These are phyloP conservation scores for Pseudolaguvia tuberculata DNA, from an alignment of 2,113 vertebrate species.

Conservation along the genomic window DNA sequence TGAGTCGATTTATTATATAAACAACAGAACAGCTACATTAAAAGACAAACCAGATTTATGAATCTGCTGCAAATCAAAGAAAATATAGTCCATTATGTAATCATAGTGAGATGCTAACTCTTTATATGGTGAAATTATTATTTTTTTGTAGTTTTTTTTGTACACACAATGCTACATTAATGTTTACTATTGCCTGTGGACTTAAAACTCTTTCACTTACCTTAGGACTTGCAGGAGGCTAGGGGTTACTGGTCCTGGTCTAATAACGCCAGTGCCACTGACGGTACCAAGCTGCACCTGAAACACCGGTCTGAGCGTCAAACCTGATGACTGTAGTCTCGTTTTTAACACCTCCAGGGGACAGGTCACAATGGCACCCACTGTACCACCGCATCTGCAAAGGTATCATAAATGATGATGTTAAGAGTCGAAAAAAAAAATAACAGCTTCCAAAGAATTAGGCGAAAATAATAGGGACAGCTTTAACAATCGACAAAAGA, in stretches of 20 bases:
- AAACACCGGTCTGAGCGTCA: slow-evolving; percentile 81
- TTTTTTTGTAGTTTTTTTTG: no score
- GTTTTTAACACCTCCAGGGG: slow-evolving; percentile 96
- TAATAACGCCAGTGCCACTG: slow-evolving; percentile 81
- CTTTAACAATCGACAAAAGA: no score
- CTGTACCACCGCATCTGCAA: slow-evolving; percentile 88
- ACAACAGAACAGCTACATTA: background rate
- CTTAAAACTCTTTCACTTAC: slow-evolving; percentile 65
- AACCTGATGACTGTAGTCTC: slow-evolving; percentile 84
- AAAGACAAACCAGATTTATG: background rate
- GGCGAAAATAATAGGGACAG: background rate
- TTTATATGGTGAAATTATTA: background rate
- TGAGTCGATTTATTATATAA: background rate
- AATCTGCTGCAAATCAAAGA: background rate
- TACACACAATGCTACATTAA: background rate
- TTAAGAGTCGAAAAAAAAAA: background rate
- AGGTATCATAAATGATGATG: slow-evolving; percentile 12
- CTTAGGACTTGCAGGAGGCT: slow-evolving; percentile 84
- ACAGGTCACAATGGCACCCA: slow-evolving; percentile 91
- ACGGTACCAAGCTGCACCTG: slow-evolving; percentile 92
- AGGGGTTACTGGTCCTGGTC: slow-evolving; percentile 81
- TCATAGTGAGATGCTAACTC: background rate
- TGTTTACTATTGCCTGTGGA: background rate
- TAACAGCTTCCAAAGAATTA: background rate
- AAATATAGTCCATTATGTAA: no score